These are phyloP conservation scores for Itoplectis maculator DNA, from an alignment of 2,888 invertebrate genomes.

Conservation along the genomic window DNA sequence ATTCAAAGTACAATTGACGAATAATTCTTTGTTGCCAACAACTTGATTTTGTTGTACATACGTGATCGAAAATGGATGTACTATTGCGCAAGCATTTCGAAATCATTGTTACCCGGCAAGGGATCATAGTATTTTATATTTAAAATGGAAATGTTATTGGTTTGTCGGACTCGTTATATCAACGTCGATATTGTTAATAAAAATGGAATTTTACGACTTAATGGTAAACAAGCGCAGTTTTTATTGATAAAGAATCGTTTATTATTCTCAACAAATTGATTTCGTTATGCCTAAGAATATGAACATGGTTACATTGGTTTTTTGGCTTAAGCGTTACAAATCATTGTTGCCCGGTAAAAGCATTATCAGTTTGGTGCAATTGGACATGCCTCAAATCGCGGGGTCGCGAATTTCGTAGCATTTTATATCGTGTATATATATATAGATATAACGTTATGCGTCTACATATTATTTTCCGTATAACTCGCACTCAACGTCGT, in stretches of 20 bases:
- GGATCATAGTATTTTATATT: neutral
- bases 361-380: conserved; percentile 59
- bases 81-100: neutral
- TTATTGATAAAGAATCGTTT: conserved; percentile 73
- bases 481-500: conserved; percentile 59
- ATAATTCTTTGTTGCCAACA: neutral
- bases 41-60: neutral
- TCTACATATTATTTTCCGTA: conserved; percentile 49
- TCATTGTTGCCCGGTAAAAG: conserved; percentile 69
- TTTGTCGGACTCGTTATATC: neutral
- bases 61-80: neutral
- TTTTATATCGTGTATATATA: conserved; percentile 56
- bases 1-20: neutral
- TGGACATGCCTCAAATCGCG: conserved; percentile 27
- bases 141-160: neutral
- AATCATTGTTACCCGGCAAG: neutral
- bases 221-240: neutral
- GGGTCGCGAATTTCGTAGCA: conserved; percentile 27
- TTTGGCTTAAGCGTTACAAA: conserved; percentile 73
- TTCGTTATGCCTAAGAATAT: conserved; percentile 69
- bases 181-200: neutral
- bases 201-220: neutral
- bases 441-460: conserved; percentile 60
- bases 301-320: conserved; percentile 69
- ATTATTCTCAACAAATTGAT: conserved; percentile 71